These are phyloP conservation scores for Hesperophylax magnus DNA, from an alignment of 1,140 invertebrate species.

Conservation along the genomic window DNA sequence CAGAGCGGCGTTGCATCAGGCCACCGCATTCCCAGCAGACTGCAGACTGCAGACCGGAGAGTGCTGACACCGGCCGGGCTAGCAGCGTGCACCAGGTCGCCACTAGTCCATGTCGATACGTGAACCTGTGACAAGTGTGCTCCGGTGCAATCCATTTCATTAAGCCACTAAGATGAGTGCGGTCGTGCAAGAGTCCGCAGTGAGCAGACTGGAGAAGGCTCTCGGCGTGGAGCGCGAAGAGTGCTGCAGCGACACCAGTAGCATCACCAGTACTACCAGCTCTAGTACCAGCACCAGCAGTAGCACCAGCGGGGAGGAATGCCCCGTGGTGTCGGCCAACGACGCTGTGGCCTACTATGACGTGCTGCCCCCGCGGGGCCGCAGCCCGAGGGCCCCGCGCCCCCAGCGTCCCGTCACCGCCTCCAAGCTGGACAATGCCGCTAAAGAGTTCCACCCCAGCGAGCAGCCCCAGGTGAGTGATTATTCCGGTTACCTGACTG, in stretches of 20 bases:
- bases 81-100: not conserved
- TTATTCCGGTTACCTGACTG: not conserved
- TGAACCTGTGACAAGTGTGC: too few species aligned
- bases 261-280: too few species aligned
- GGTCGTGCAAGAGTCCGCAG: not conserved
- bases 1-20: not conserved
- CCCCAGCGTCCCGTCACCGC: not conserved
- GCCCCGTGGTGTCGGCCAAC: constrained; percentile 69
- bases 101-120: too few species aligned
- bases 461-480: not conserved
- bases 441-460: not conserved
- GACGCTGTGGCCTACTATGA: constrained; percentile 70
- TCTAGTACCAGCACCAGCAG: too few species aligned
- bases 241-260: too few species aligned
- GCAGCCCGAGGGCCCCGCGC: constrained; percentile 58
- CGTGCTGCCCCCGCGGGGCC: constrained; percentile 61
- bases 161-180: not conserved
- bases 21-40: not conserved
- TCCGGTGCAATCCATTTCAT: too few species aligned
- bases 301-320: constrained; percentile 61
- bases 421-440: not conserved
- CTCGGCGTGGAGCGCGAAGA: not conserved
- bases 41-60: not conserved
- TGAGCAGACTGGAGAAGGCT: not conserved
- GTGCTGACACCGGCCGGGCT: not conserved